Evolutionary conservation across 2,113 vertebrate species (phyloP), one percentile per base, ranked within the genome.

Genomic region (Otocyon megalotis): DNA sequence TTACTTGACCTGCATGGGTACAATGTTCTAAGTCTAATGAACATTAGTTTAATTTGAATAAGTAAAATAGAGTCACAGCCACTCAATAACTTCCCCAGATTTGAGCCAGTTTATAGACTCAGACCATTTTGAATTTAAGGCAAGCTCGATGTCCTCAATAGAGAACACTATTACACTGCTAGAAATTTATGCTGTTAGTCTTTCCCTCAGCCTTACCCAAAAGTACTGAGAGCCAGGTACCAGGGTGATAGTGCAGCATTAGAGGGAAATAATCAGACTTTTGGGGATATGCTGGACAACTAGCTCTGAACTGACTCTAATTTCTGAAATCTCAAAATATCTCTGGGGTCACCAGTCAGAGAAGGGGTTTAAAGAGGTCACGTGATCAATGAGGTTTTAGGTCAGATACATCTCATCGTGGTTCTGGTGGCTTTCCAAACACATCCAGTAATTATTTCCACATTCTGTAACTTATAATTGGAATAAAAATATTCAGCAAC

Each of bases 401-500:
- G 17, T 79, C 17, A 81, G 54, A 1, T 20, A 4, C 1, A 32
- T 32, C 2, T 88, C 28, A 67, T 7, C 56, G 1, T 30, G 15
- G 14, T 76, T 35, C 71, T 80, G 17, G 24, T 80, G 8, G 3
- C 1, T 93, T 56, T 62, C 4, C 7, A 79, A 65, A n/a, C 2
- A 58, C 12, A 56, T 30, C 2, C 15, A 74, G 3, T 54, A 15
- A 53, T 79, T 83, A 72, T 82, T 56, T 96, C 17, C 3, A 50
- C 8, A 24, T 86, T 71, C 8, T 53, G 14, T 26, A 71, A 90
- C 86, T 11, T 35, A 54, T 77, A 83, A 35, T 32, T 48, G 8
- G 22, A 94, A 86, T 71, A 63, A 53, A 86, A 91, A 54, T 65
- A 89, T 16, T 89, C 37, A 90, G 11, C 48, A 77, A 60, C 16